Conservation (phyloP, 2,888 invertebrate species). For the Erebia ligea region DNA sequence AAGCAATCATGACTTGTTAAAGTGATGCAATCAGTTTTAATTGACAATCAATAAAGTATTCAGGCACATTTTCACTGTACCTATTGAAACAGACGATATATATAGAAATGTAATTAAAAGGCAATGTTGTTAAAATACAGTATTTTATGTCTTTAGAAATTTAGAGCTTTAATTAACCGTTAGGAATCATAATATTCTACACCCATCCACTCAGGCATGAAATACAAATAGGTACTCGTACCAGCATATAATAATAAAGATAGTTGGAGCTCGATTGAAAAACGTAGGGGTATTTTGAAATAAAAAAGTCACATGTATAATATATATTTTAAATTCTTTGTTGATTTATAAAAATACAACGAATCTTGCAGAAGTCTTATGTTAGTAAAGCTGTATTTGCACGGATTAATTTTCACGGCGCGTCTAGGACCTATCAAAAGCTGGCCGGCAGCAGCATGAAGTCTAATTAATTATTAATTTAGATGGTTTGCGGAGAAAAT, state of each 20-base stretch:
- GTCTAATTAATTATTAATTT: too few species aligned
- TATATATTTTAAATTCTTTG: not conserved
- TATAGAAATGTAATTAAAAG: not conserved
- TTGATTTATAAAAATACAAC: not conserved
- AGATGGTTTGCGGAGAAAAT: too few species aligned
- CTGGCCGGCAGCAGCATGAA: too few species aligned
- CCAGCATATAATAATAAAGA: not conserved
- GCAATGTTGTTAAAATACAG: not conserved
- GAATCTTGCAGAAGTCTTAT: too few species aligned
- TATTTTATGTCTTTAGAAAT: not conserved
- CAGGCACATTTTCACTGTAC: not conserved
- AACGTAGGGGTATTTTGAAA: not conserved
- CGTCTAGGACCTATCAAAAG: too few species aligned
- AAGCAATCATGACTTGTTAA: slow-evolving; percentile 7
- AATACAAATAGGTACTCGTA: not conserved
- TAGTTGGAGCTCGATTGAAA: not conserved
- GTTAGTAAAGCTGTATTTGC: not conserved
- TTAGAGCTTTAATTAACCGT: not conserved
- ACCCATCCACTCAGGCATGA: slow-evolving; percentile 1
- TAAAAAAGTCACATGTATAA: not conserved
- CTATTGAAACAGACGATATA: not conserved
- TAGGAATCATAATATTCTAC: not conserved
- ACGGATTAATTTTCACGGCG: not conserved
- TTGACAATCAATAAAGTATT: not conserved
- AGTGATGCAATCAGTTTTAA: slow-evolving; percentile 15